Conservation (phyloP, 2,113 vertebrate genomes). For the Microcebus ravelobensis region DNA sequence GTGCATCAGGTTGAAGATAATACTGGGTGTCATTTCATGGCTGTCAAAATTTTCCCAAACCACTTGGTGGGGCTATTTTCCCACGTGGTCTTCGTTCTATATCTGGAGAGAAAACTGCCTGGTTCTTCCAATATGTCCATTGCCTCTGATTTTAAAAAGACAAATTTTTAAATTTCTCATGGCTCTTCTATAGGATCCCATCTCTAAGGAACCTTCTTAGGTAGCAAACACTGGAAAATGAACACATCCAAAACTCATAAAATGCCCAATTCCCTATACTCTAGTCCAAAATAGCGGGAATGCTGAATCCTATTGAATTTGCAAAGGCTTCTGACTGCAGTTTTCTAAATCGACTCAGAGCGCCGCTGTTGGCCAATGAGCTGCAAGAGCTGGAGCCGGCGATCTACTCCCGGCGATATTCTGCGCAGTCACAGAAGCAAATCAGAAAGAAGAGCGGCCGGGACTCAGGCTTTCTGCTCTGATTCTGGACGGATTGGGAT, state of each 20-base stretch:
- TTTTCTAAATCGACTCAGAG: conserved; percentile 73
- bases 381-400: conserved; percentile 15
- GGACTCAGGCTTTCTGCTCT: not conserved
- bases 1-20: conserved; percentile 1
- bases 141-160: conserved; percentile 37
- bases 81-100: conserved; percentile 29
- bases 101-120: conserved; percentile 17
- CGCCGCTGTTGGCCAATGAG: conserved; percentile 76
- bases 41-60: conserved; percentile 22
- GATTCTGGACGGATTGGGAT: not conserved
- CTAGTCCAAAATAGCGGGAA: not conserved
- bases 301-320: not conserved
- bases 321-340: conserved; percentile 48
- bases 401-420: not conserved
- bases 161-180: conserved; percentile 26
- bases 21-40: not conserved
- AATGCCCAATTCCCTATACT: not conserved
- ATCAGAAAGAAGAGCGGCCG: not conserved
- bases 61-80: conserved; percentile 55
- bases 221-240: conserved; percentile 32
- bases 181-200: not conserved
- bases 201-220: not conserved
- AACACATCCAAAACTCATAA: not conserved
- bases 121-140: conserved; percentile 10
- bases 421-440: conserved; percentile 16